Conservation (phyloP, 2,888 invertebrate genomes). For the Cyaniris semiargus region DNA sequence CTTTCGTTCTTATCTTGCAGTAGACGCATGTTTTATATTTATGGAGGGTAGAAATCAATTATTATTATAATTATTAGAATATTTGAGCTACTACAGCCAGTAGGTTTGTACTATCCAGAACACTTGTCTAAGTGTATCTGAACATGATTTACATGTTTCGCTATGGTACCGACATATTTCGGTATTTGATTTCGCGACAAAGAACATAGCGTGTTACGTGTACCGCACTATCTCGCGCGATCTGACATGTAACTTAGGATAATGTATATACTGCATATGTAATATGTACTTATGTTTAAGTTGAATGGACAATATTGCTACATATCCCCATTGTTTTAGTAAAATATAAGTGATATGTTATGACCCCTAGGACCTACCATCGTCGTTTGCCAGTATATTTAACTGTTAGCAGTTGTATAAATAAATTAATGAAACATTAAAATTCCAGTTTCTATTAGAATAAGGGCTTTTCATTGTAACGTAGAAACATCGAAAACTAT, state of each 20-base stretch:
- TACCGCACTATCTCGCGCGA: background rate
- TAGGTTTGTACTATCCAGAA: background rate
- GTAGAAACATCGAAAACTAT: background rate
- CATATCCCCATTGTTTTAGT: conserved; percentile 17
- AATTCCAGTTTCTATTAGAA: background rate
- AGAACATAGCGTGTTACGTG: background rate
- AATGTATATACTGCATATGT: conserved; percentile 23
- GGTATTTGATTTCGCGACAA: background rate
- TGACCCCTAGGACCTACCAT: background rate
- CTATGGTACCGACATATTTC: background rate
- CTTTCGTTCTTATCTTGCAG: background rate
- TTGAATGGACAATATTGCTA: conserved; percentile 28
- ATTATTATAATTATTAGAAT: background rate
- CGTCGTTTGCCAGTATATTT: background rate
- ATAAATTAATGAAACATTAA: background rate
- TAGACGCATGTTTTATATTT: background rate
- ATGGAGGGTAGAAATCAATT: conserved; percentile 15
- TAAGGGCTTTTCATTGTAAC: background rate
- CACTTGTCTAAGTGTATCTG: background rate
- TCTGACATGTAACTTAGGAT: conserved; percentile 20
- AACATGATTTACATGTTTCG: background rate
- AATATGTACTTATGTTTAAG: conserved; percentile 27
- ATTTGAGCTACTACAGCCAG: background rate
- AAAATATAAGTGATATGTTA: conserved; percentile 3
- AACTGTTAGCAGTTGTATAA: background rate